Conservation (phyloP, 1,140 invertebrate species). For the Eriosoma lanigerum region DNA sequence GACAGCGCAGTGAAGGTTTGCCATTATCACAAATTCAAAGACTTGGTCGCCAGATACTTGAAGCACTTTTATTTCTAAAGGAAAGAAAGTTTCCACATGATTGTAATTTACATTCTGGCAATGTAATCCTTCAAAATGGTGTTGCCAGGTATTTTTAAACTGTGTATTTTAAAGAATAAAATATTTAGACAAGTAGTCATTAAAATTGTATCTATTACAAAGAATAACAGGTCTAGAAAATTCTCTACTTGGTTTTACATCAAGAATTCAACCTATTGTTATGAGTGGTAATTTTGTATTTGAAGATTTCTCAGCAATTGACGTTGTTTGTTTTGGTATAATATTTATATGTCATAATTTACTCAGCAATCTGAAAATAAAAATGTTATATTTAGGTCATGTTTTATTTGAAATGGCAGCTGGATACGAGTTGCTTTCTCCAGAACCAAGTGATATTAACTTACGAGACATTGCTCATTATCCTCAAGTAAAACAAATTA, state of each 20-base stretch:
- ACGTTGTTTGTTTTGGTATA: constrained; percentile 76
- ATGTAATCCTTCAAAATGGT: constrained; percentile 87
- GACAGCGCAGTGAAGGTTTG: constrained; percentile 67
- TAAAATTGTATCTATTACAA: constrained; percentile 55
- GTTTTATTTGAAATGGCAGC: constrained; percentile 89
- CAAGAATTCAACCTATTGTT: constrained; percentile 66
- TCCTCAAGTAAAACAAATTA: constrained; percentile 67
- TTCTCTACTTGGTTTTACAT: constrained; percentile 75
- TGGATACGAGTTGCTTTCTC: constrained; percentile 74
- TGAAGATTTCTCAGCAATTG: constrained; percentile 65
- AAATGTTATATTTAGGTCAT: constrained; percentile 63
- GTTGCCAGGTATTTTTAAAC: constrained; percentile 65
- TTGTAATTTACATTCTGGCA: constrained; percentile 84
- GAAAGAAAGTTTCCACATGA: constrained; percentile 85
- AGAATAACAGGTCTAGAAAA: constrained; percentile 82
- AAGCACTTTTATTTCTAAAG: constrained; percentile 82
- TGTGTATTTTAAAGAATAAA: not conserved
- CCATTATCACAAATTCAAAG: constrained; percentile 77
- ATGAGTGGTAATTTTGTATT: constrained; percentile 61
- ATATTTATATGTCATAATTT: not conserved
- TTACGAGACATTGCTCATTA: constrained; percentile 73
- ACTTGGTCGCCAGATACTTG: constrained; percentile 83
- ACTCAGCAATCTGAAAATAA: not conserved
- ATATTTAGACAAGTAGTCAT: constrained; percentile 35
- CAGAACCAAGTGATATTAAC: constrained; percentile 71